Evolutionary conservation across 2,797 vertebrate species (phyloP).

Genomic region (Hyperoplus immaculatus): DNA sequence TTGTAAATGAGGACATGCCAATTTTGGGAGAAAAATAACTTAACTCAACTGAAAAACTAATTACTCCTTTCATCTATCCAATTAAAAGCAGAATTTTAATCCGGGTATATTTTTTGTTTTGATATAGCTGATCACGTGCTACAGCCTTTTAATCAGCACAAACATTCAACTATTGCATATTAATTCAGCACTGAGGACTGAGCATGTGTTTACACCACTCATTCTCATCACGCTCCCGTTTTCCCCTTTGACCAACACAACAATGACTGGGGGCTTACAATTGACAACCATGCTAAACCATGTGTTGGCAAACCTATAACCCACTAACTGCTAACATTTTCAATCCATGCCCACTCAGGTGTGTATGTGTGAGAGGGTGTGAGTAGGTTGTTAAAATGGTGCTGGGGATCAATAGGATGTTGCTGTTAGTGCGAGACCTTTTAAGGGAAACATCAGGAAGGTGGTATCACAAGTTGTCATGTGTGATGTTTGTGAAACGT

Average conservation of each 20-base stretch:
- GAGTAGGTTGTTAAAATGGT: conserved; percentile 78
- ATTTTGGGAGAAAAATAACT: conserved; percentile 58
- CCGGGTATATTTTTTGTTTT: conserved; percentile 82
- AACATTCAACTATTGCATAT: conserved; percentile 71
- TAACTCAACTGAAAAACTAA: conserved; percentile 81
- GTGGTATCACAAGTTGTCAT: conserved; percentile 83
- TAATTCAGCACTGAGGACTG: conserved; percentile 60
- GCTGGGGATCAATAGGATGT: conserved; percentile 80
- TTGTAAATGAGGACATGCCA: conserved; percentile 67
- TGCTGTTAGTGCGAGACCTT: conserved; percentile 78
- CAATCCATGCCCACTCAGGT: conserved; percentile 73
- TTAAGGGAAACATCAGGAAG: conserved; percentile 75
- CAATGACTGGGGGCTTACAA: conserved; percentile 53
- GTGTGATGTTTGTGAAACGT: conserved; percentile 79
- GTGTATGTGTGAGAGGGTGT: conserved; percentile 68
- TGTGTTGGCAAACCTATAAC: conserved; percentile 52
- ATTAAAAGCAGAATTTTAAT: conserved; percentile 84
- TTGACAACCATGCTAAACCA: conserved; percentile 53
- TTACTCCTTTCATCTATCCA: conserved; percentile 85
- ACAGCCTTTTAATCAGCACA: conserved; percentile 79
- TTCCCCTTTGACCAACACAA: conserved; percentile 46
- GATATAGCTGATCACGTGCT: conserved; percentile 74
- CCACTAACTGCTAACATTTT: conserved; percentile 71
- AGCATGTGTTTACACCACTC: conserved; percentile 59
- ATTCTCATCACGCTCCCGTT: conserved; percentile 61